Evolutionary conservation across 1,140 invertebrate species (phyloP), one percentile per base, ranked within the genome.

Genomic region (Papilio helenus): DNA sequence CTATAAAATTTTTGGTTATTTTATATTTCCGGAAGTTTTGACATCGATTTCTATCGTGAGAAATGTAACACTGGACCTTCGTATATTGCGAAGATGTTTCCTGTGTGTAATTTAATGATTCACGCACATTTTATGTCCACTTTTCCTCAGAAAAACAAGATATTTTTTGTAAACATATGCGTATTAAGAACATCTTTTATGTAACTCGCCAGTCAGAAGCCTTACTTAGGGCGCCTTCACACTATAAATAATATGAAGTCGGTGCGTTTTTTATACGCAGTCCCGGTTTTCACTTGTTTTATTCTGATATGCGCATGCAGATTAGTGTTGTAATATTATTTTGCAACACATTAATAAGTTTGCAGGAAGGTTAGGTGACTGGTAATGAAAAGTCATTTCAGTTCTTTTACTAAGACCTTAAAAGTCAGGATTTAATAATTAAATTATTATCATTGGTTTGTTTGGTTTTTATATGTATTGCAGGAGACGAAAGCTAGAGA

Each of bases 11-110:
- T 46, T 81, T 78, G 20, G 39, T 18, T 26, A 79, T 16, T 71
- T 14, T 74, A 79, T n/a, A 71, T 44, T 49, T 68, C 71, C 18
- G 42, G 34, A 51, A 26, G 74, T 72, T 44, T 77, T 72, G 46
- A 72, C 78, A 49, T 71, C 20, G 23, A 44, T 77, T 76, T 51
- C 61, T 80, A 61, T 76, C 42, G 20, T 79, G 73, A 34, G 76
- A 79, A 80, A 74, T 79, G 26, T 23, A 73, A 74, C 51, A 55
- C 51, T 20, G 4, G n/a, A n/a, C 51, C 51, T 55, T 55, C n/a
- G 18, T 55, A 20, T 20, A 55, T 55, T 55, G 51, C 51, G 51
- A 55, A 55, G n/a, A 55, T 20, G 51, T 55, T 55, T 55, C 51
- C 51, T 55, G 51, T 55, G 10, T 49, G 18, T 49, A 16, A 49